Conservation (phyloP, 2,888 invertebrate genomes). For the Apoda limacodes region DNA sequence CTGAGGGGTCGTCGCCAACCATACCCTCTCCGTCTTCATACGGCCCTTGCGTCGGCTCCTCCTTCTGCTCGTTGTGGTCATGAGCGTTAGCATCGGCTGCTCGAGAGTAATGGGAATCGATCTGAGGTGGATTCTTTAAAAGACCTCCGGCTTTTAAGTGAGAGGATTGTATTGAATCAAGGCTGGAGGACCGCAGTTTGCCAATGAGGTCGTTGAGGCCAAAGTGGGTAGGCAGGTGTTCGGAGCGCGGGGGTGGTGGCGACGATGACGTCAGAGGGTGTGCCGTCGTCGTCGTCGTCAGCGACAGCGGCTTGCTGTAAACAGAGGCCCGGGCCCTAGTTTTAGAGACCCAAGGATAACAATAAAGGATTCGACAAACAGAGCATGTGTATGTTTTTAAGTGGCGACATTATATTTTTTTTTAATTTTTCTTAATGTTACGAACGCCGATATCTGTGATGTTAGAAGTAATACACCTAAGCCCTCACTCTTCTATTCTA, state of each 20-base stretch:
- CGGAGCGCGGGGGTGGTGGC: conserved; percentile 64
- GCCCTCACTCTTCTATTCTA: too few species aligned
- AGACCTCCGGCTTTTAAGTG: conserved; percentile 57
- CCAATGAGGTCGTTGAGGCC: conserved; percentile 68
- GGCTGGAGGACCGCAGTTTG: conserved; percentile 62
- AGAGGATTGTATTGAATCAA: conserved; percentile 61
- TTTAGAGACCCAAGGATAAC: conserved; percentile 49
- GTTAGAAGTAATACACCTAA: too few species aligned
- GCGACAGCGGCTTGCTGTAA: conserved; percentile 65
- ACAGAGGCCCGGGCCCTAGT: conserved; percentile 42
- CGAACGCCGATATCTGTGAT: too few species aligned
- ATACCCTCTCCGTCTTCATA: conserved; percentile 70
- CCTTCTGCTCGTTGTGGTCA: conserved; percentile 48
- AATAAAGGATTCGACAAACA: too few species aligned
- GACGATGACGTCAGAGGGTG: conserved; percentile 67
- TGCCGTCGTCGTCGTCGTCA: conserved; percentile 70
- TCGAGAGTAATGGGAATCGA: conserved; percentile 70
- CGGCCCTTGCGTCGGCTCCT: conserved; percentile 71
- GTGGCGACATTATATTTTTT: too few species aligned
- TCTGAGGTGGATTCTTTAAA: conserved; percentile 68
- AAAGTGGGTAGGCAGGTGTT: conserved; percentile 65
- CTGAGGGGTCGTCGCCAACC: conserved; percentile 68
- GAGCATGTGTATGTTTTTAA: too few species aligned
- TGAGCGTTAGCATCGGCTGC: conserved; percentile 56
- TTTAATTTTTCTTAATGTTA: too few species aligned